Conservation (phyloP, 2,888 invertebrate species). For the Lithophane socia region DNA sequence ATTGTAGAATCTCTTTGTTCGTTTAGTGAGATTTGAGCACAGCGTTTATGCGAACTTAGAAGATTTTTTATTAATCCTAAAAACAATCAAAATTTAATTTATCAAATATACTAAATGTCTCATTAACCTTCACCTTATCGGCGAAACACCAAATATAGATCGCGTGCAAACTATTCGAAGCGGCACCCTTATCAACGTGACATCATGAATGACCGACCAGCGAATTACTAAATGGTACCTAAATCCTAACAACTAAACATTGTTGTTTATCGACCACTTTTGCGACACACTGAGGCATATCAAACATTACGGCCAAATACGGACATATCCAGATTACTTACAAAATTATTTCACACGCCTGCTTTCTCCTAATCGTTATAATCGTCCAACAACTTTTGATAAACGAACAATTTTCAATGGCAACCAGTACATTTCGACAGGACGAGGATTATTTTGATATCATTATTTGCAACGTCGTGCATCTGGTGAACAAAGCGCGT, state of each 20-base stretch:
- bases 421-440: constrained; percentile 20
- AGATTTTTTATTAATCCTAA: constrained; percentile 12
- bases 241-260: constrained; percentile 41
- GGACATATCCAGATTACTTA: constrained; percentile 25
- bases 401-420: constrained; percentile 23
- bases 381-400: constrained; percentile 33
- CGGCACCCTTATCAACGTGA: constrained; percentile 73
- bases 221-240: constrained; percentile 50
- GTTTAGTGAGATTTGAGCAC: background rate
- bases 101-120: constrained; percentile 61
- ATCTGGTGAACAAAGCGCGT: constrained; percentile 37
- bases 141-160: constrained; percentile 74
- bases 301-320: constrained; percentile 13
- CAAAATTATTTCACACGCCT: constrained; percentile 21
- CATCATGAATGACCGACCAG: constrained; percentile 62
- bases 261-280: constrained; percentile 32
- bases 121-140: constrained; percentile 85
- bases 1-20: constrained; percentile 36
- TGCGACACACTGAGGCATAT: constrained; percentile 8
- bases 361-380: constrained; percentile 32
- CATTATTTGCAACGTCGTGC: constrained; percentile 9
- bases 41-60: background rate
- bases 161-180: constrained; percentile 70
- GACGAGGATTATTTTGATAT: constrained; percentile 16
- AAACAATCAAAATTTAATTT: constrained; percentile 33